phyloP scores from a whole-genome alignment of 2,113 vertebrate genomes.

The Austrofundulus limnaeus region DNA sequence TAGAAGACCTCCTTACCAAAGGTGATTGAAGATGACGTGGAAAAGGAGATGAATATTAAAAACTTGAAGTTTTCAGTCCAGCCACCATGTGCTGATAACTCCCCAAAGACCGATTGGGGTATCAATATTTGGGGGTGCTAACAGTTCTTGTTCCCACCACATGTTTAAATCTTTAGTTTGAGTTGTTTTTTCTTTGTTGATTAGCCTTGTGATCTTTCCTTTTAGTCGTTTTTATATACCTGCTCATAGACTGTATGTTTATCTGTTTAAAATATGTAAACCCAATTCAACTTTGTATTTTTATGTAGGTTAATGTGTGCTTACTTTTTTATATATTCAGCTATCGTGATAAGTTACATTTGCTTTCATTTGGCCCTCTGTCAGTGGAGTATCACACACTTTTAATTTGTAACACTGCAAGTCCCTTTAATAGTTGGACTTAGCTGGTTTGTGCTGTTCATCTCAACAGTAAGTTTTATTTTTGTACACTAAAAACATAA shows the following conservation, averaged over 20 bases:
- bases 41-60: constrained; percentile 30
- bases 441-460: constrained; percentile 10
- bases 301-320: constrained; percentile 36
- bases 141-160: constrained; percentile 25
- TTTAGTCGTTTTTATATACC: constrained; percentile 60
- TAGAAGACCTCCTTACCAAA: constrained; percentile 96
- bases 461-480: constrained; percentile 45
- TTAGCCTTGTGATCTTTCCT: constrained; percentile 44
- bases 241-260: constrained; percentile 48
- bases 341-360: constrained; percentile 27
- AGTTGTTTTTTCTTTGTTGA: constrained; percentile 38
- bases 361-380: constrained; percentile 29
- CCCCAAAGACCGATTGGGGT: constrained; percentile 23
- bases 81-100: background rate
- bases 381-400: constrained; percentile 15
- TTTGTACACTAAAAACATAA: constrained; percentile 57
- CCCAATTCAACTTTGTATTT: constrained; percentile 23
- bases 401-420: background rate
- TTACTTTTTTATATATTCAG: constrained; percentile 32
- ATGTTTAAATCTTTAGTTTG: constrained; percentile 30
- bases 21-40: constrained; percentile 79
- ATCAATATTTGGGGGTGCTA: constrained; percentile 33
- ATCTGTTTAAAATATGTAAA: constrained; percentile 46
- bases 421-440: constrained; percentile 7
- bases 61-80: constrained; percentile 19